Evolutionary conservation across 1,140 invertebrate genomes (phyloP).

Genomic region (Agrypnia vestita): DNA sequence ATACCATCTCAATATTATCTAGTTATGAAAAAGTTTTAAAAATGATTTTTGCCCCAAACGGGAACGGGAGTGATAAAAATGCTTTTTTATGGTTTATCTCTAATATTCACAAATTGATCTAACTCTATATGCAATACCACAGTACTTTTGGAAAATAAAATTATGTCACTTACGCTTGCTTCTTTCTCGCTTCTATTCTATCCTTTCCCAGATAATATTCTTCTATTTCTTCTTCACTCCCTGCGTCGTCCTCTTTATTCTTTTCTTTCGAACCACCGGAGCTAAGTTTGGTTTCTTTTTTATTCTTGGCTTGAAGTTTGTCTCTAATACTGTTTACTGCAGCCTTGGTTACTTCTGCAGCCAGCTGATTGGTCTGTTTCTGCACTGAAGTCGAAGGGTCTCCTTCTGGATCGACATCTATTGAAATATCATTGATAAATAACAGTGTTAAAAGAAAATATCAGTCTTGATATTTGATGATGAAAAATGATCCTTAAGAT

Average conservation of each 20-base stretch:
- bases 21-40: too few species aligned
- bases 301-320: conserved; percentile 66
- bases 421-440: too few species aligned
- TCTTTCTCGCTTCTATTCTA: conserved; percentile 77
- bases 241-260: conserved; percentile 65
- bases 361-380: conserved; percentile 13
- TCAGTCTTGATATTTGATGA: too few species aligned
- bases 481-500: too few species aligned
- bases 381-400: background rate
- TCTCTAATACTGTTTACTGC: conserved; percentile 73
- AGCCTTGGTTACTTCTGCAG: conserved; percentile 64
- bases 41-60: too few species aligned
- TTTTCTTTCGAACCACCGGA: conserved; percentile 62
- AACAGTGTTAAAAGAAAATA: too few species aligned
- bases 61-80: too few species aligned
- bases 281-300: conserved; percentile 63
- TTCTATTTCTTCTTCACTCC: conserved; percentile 62
- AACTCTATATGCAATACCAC: too few species aligned
- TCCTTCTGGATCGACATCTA: conserved; percentile 10
- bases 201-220: conserved; percentile 82
- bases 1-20: too few species aligned
- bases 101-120: too few species aligned
- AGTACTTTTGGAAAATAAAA: background rate
- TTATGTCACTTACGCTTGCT: conserved; percentile 75
- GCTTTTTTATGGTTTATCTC: too few species aligned